A percentile compares a stretch with the other conserved stretches of the same genome.
phyloP scores from a whole-genome alignment of 2,888 invertebrate genomes.

The Podotricha telesiphe region DNA sequence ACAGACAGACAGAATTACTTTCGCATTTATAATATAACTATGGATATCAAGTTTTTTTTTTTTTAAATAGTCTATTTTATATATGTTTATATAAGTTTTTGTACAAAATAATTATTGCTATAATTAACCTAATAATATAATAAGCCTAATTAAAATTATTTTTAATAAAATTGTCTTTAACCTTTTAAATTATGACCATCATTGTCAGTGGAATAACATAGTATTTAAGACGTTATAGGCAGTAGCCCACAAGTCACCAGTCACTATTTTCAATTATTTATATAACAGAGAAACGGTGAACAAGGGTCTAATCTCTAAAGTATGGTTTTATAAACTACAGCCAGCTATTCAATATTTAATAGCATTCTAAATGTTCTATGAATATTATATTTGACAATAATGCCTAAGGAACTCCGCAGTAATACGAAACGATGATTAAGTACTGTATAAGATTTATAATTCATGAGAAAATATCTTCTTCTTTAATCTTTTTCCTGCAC shows the following conservation, averaged over 20 bases:
- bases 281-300: neutral
- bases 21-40: no score
- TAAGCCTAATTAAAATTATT: no score
- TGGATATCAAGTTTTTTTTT: no score
- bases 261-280: slow-evolving; percentile 4
- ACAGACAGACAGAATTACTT: no score
- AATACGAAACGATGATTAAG: neutral
- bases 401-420: neutral
- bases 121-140: no score
- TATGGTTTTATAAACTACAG: neutral
- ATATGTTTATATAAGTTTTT: no score
- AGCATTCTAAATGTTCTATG: neutral
- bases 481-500: no score
- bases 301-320: neutral
- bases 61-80: no score
- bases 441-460: no score
- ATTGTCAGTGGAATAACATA: neutral
- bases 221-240: neutral
- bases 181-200: neutral
- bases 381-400: slow-evolving; percentile 4
- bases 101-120: no score
- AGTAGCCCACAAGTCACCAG: slow-evolving; percentile 2
- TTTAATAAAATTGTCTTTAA: neutral
- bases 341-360: neutral
- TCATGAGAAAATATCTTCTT: no score